phyloP scores from a whole-genome alignment of 2,888 invertebrate genomes.

The Pseudococcus viburni region DNA sequence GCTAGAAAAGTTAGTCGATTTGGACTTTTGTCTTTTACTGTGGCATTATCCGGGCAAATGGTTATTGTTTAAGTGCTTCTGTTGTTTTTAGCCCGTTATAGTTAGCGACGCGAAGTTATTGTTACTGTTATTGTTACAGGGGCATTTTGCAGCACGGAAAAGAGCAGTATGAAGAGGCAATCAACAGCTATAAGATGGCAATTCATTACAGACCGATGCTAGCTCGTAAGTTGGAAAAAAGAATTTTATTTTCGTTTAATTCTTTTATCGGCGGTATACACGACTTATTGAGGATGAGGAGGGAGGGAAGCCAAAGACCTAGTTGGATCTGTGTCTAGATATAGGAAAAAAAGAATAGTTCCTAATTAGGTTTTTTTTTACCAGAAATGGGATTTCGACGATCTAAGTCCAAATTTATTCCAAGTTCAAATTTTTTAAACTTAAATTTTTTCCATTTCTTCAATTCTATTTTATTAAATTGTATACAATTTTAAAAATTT shows the following conservation, averaged over 20 bases:
- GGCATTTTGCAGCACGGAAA: slow-evolving; percentile 93
- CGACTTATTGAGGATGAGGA: not conserved
- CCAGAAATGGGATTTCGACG: no score
- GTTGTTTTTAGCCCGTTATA: slow-evolving; percentile 37
- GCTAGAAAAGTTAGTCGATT: slow-evolving; percentile 60
- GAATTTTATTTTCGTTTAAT: slow-evolving; percentile 45
- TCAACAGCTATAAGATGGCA: slow-evolving; percentile 91
- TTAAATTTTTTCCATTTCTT: no score
- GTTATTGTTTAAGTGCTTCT: slow-evolving; percentile 58
- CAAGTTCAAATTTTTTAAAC: no score
- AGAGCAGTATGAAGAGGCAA: slow-evolving; percentile 88
- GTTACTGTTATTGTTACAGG: slow-evolving; percentile 77
- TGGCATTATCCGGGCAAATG: slow-evolving; percentile 49
- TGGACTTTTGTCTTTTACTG: slow-evolving; percentile 59
- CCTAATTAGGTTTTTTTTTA: no score
- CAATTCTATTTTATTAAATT: no score
- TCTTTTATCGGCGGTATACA: slow-evolving; percentile 16
- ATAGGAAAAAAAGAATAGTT: no score
- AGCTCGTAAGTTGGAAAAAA: slow-evolving; percentile 81
- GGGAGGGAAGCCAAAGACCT: not conserved
- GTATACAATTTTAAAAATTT: no score
- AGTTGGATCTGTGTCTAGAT: no score
- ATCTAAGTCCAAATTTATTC: no score
- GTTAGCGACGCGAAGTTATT: slow-evolving; percentile 57
- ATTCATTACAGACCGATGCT: slow-evolving; percentile 93